Conservation (phyloP, 2,888 invertebrate species). For the Heteromurus nitidus region DNA sequence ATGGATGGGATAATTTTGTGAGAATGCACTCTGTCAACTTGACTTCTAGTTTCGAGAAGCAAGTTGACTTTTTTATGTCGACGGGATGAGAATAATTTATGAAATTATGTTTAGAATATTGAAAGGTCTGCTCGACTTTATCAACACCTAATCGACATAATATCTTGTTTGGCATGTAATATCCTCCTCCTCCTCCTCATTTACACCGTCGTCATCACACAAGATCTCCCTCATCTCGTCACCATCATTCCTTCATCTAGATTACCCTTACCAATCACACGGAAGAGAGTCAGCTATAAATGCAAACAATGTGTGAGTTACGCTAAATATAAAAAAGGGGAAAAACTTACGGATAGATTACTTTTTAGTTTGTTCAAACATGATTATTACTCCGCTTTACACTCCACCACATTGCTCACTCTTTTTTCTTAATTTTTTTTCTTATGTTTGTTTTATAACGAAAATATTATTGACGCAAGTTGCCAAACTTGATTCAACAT, state of each 20-base stretch:
- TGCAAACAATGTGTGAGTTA: background rate
- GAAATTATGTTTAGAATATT: conserved; percentile 53
- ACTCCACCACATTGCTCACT: conserved; percentile 12
- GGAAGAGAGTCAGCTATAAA: conserved; percentile 39
- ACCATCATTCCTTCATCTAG: conserved; percentile 20
- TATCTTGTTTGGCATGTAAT: conserved; percentile 58
- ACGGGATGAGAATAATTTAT: conserved; percentile 42
- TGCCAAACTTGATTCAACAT: conserved; percentile 62
- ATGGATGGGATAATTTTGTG: no score
- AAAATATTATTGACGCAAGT: conserved; percentile 49
- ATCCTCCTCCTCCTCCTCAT: conserved; percentile 58
- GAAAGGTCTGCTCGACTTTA: conserved; percentile 35
- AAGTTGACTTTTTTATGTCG: conserved; percentile 2
- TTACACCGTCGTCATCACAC: conserved; percentile 53
- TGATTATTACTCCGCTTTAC: no score
- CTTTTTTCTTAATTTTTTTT: background rate
- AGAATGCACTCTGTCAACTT: background rate
- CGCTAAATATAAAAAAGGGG: no score
- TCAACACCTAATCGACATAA: conserved; percentile 58
- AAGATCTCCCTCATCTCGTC: conserved; percentile 15
- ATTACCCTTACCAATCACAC: conserved; percentile 44
- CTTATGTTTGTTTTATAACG: conserved; percentile 45
- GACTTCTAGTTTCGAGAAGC: background rate
- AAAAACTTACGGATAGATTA: background rate
- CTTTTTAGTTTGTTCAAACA: background rate